Base-by-base conservation (phyloP, 2,797 vertebrate genomes). In the Miichthys miiuy region DNA sequence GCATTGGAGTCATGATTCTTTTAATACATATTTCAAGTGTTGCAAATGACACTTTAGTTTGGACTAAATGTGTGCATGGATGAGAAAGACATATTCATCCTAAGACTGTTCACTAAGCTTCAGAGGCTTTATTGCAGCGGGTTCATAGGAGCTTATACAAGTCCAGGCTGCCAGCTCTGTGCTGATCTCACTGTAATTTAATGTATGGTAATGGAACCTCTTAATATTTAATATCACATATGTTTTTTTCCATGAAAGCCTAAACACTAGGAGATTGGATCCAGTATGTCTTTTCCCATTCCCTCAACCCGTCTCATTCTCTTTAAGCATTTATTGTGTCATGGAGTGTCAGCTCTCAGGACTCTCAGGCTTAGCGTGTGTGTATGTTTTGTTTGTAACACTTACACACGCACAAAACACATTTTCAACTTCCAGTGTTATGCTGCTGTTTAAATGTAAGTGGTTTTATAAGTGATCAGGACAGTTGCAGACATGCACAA, bases 381-480 rank as follows among this genome's bases (percentile, higher is more conserved):
- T 38, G 2, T 38, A 38, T 38, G 34, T 38, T 38, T 38, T 38
- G 34, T 38, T 9, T 38, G 8, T 38, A 72, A 69, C 67, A 83
- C 58, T 78, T 81, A 48, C 44, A 77, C 75, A 68, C 41, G 44
- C 44, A 60, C 58, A 58, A 68, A 41, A 55, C 25, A 70, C 18
- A 65, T 55, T 64, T 54, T 52, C 30, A 61, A 11, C 14, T 16
- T 21, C 20, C 38, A 80, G 34, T 69, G 20, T 62, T 67, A 30
- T 25, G 47, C 54, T 54, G 55, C 74, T 79, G 61, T 72, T 68
- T 72, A 82, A 82, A 80, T 80, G 38, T 77, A 77, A 88, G 79
- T 83, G 80, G 38, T 77, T 88, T 85, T 34, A 56, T 67, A 77
- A 82, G 68, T 76, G 68, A 85, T 88, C 50, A 63, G 83, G 82